Percentiles rank a stretch among this genome's conserved stretches.
Conservation (phyloP, 2,113 vertebrate genomes). For the Macrotis lagotis region DNA sequence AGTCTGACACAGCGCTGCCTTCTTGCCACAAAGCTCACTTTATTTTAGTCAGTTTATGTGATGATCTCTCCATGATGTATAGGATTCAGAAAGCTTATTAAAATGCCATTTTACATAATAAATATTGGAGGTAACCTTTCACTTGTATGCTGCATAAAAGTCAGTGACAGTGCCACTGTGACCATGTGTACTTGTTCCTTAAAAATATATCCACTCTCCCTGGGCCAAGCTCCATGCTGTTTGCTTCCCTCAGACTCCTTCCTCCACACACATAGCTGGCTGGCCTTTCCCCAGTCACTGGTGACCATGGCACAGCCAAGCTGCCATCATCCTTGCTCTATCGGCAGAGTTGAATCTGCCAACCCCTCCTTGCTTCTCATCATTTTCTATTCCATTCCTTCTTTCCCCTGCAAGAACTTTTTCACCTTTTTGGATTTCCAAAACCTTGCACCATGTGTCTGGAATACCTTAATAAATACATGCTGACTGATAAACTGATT, state of each 20-base stretch:
- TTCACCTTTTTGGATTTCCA: neutral
- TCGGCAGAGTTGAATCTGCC: too few species aligned
- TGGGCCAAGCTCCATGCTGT: too few species aligned
- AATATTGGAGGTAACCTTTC: slow-evolving; percentile 61
- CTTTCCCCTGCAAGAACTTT: neutral
- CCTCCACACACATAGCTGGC: neutral
- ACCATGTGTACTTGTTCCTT: slow-evolving; percentile 28
- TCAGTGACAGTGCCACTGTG: slow-evolving; percentile 55
- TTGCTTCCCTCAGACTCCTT: neutral
- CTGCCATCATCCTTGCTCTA: neutral
- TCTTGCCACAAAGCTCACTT: slow-evolving; percentile 38
- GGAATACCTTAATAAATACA: neutral
- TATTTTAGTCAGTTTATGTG: slow-evolving; percentile 13
- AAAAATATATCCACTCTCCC: neutral
- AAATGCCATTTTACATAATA: slow-evolving; percentile 51
- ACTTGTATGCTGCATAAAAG: slow-evolving; percentile 64
- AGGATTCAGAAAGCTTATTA: neutral
- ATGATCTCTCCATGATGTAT: slow-evolving; percentile 40
- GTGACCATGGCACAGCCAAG: neutral
- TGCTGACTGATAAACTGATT: neutral
- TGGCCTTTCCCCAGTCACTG: neutral
- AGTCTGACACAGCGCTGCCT: neutral
- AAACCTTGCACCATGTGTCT: neutral
- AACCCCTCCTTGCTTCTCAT: too few species aligned
- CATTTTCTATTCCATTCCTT: neutral